Evolutionary conservation across 1,140 invertebrate genomes (phyloP).

Genomic region (Drosophila ficusphila): DNA sequence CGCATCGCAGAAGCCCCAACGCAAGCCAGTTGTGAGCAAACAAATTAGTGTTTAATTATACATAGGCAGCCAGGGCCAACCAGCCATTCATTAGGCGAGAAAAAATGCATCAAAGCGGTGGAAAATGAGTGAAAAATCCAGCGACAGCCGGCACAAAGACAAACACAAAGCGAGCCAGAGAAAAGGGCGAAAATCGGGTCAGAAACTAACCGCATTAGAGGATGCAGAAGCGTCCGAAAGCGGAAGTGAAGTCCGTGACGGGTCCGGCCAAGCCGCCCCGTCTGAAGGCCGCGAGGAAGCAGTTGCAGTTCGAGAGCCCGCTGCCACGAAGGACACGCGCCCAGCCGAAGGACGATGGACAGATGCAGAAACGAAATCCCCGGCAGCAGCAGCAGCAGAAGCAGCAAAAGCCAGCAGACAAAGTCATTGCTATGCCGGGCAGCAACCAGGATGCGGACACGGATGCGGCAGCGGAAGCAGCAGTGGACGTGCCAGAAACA

Average conservation of each 20-base stretch:
- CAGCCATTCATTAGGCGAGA: constrained; percentile 23
- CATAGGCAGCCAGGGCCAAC: constrained; percentile 36
- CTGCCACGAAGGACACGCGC: constrained; percentile 61
- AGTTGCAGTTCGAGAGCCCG: constrained; percentile 78
- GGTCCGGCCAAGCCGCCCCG: constrained; percentile 67
- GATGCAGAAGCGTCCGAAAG: constrained; percentile 57
- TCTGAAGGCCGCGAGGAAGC: constrained; percentile 69
- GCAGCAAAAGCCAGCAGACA: constrained; percentile 21
- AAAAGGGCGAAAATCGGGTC: constrained; percentile 28
- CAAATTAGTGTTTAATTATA: constrained; percentile 80
- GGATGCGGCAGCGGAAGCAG: constrained; percentile 38
- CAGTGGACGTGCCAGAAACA: constrained; percentile 51
- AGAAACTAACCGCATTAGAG: constrained; percentile 43
- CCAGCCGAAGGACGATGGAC: neutral
- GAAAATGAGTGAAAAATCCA: constrained; percentile 58
- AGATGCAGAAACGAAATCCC: neutral
- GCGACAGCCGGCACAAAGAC: constrained; percentile 14
- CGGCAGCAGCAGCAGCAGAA: constrained; percentile 6
- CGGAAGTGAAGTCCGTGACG: constrained; percentile 50
- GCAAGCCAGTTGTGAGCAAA: constrained; percentile 57
- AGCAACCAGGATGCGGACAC: constrained; percentile 37
- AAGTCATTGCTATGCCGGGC: constrained; percentile 47
- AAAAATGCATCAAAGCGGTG: constrained; percentile 53
- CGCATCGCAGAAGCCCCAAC: constrained; percentile 39
- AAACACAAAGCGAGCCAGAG: constrained; percentile 37